These are phyloP conservation scores for Brenthis daphne DNA, from an alignment of 2,888 invertebrate genomes.

Conservation along the genomic window DNA sequence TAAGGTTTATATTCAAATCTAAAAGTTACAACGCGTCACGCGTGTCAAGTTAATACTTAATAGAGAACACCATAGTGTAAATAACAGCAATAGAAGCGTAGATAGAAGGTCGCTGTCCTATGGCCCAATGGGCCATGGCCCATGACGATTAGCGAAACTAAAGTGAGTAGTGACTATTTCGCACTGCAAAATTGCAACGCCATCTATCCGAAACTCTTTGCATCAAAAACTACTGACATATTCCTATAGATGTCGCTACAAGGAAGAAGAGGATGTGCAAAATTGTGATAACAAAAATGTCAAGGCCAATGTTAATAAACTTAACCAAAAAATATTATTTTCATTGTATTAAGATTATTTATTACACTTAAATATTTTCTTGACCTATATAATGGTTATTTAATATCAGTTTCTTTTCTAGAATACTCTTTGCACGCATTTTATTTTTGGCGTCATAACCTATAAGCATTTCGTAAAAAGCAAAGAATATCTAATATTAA, in stretches of 20 bases:
- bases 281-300: constrained; percentile 71
- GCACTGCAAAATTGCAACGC: constrained; percentile 51
- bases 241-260: constrained; percentile 52
- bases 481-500: constrained; percentile 5
- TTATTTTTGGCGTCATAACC: constrained; percentile 64
- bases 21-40: background rate
- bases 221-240: constrained; percentile 16
- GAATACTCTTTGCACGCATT: constrained; percentile 14
- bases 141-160: constrained; percentile 27
- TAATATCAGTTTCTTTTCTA: constrained; percentile 4
- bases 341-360: background rate
- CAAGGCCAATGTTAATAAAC: constrained; percentile 70
- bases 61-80: constrained; percentile 5
- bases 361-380: background rate
- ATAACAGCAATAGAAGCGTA: constrained; percentile 15
- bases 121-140: constrained; percentile 47
- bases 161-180: constrained; percentile 35
- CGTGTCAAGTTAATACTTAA: background rate
- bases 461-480: constrained; percentile 46
- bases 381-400: background rate
- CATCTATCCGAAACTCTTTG: constrained; percentile 50
- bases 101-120: constrained; percentile 55
- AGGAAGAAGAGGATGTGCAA: constrained; percentile 59
- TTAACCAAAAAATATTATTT: constrained; percentile 27
- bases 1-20: background rate